Base-by-base conservation (phyloP, 2,888 invertebrate species). In the Volucella bombylans region DNA sequence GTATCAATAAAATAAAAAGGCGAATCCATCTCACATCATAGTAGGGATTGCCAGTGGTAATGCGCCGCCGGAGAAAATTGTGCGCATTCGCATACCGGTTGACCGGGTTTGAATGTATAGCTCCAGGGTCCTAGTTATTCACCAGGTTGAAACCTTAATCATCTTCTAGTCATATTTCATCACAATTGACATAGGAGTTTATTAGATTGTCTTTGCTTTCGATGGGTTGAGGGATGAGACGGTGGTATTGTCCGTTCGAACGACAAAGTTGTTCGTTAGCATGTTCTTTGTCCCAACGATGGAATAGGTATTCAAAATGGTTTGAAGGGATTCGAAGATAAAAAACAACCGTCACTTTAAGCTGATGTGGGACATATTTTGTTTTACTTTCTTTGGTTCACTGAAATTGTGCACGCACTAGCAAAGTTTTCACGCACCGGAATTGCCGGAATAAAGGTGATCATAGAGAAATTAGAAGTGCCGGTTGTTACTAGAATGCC, bases 161-260 rank as follows among this genome's bases (percentile, higher is more conserved):
- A 81, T 77, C 72, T 81, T 43, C 52, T 47, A 59, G 85, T 77
- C 45, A 85, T 81, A 76, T 77, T 81, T 85, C 85, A 81, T 81
- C 68, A 64, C 62, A 85, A 76, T 81, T 77, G 85, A 81, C 81
- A 79, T 54, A 68, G 65, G 54, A 65, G 72, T 85, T 79, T 72
- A 65, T 79, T 72, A 72, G 79, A 78, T 71, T 82, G 72, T 69
- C 23, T 18, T 15, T 62, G 55, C 12, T 39, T 49, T 38, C 43
- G 41, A 62, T 62, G 47, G 4, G 10, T 23, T 12, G 31, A 67
- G 54, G 14, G 41, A 38, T 31, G 9, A 4, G 14, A 10, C 49
- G n/a, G 55, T 18, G 0, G 6, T 39, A 15, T 23, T 23, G 2
- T 23, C 2, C 18, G 18, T 23, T 23, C 18, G 18, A 23, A 23